Evolutionary conservation across 2,888 invertebrate genomes (phyloP).

Genomic region (Hirtodrosophila histrioides): DNA sequence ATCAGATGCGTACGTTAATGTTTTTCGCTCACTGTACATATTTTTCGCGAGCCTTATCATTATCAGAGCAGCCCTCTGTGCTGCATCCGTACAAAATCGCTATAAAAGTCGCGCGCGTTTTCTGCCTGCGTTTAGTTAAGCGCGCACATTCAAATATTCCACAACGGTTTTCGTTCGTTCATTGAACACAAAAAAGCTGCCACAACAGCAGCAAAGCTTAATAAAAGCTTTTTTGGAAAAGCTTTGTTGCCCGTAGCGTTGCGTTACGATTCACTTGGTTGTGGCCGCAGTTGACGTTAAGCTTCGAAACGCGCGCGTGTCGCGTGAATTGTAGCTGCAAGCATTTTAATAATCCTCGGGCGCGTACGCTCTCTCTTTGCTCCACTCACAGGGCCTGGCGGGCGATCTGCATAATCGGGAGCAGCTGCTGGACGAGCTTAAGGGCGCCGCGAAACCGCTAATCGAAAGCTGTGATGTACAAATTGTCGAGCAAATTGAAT

Average conservation of each 20-base stretch:
- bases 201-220: constrained; percentile 8
- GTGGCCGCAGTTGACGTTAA: constrained; percentile 56
- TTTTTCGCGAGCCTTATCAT: constrained; percentile 12
- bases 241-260: constrained; percentile 35
- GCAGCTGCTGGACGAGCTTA: constrained; percentile 89
- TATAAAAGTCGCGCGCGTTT: constrained; percentile 30
- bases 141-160: constrained; percentile 13
- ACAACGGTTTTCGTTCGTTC: constrained; percentile 6
- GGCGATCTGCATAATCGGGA: constrained; percentile 91
- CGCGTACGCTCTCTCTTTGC: constrained; percentile 4
- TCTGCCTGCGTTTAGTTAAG: constrained; percentile 28
- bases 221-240: constrained; percentile 28
- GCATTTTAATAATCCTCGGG: constrained; percentile 4
- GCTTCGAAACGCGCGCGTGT: constrained; percentile 63
- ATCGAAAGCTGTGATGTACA: constrained; percentile 89
- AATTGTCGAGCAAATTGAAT: constrained; percentile 89
- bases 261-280: constrained; percentile 27
- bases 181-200: constrained; percentile 11
- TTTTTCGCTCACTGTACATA: neutral
- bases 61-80: constrained; percentile 20
- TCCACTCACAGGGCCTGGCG: constrained; percentile 87
- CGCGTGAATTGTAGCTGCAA: constrained; percentile 33
- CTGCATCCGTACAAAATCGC: neutral
- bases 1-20: no score
- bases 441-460: constrained; percentile 89